Evolutionary conservation across 2,797 vertebrate genomes (phyloP).

Genomic region (Etheostoma perlongum): DNA sequence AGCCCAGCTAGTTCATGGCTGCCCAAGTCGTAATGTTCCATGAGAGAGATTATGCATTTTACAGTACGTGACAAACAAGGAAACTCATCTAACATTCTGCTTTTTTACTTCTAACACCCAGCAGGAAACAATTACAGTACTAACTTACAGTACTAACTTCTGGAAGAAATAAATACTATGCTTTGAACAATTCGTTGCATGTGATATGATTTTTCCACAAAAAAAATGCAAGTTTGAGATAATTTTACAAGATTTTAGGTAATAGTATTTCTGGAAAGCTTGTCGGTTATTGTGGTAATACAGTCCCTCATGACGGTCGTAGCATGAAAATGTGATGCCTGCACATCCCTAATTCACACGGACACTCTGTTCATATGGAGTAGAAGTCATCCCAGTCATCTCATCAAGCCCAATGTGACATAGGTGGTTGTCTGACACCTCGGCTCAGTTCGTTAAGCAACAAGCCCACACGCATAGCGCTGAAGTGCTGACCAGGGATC

Average conservation of each 20-base stretch:
- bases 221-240: no score
- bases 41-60: not conserved
- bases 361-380: constrained; percentile 2
- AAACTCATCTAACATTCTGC: not conserved
- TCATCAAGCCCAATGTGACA: constrained; percentile 29
- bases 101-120: no score
- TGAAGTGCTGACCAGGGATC: constrained; percentile 54
- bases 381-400: constrained; percentile 27
- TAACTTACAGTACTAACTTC: no score
- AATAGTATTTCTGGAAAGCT: no score
- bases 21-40: not conserved
- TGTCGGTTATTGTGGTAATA: no score
- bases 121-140: no score
- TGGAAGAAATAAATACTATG: no score
- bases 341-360: constrained; percentile 2
- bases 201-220: no score
- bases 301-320: no score
- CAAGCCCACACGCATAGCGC: not conserved
- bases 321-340: not conserved
- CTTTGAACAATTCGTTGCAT: no score
- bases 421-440: not conserved
- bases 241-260: no score
- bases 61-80: not conserved
- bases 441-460: not conserved
- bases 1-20: not conserved